Evolutionary conservation across 2,113 vertebrate species (phyloP), one percentile per base, ranked within the genome.

Genomic region (Tyrannus savana): DNA sequence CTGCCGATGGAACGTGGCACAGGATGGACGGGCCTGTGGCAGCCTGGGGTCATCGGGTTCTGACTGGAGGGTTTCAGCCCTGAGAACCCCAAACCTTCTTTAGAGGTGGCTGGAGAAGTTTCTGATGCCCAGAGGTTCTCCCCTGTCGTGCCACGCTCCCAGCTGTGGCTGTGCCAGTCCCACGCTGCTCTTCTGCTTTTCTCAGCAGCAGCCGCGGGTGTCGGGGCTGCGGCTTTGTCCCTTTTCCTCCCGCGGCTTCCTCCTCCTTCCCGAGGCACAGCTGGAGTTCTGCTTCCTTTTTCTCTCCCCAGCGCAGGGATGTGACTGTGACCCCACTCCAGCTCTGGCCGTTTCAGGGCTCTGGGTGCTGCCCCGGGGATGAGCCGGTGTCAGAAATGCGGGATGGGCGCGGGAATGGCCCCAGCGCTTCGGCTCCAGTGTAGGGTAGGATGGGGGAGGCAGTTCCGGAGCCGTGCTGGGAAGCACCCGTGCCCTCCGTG

Each of bases 281-380:
- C 17, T 1, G 3, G 68, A 17, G 55, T 69, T 84, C 66, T 72
- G 68, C 53, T 93, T 85, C 80, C 67, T 31, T 66, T 39, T 56
- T 68, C 53, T 39, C 3, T 7, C 30, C 15, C 19, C 17, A 4
- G 33, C 0, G 22, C 59, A 18, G 42, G 27, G 25, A 49, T 16
- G 9, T 1, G 10, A 5, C 27, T 3, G 2, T 18, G 59, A 13
- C 4, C 21, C 58, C 12, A 0, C 28, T 9, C 2, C 2, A 0
- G 18, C 31, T 44, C 23, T 1, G 7, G 52, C 59, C 18, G 5
- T 7, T 7, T 2, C 3, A 0, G 63, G 28, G 46, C 46, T 49
- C 8, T 2, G 1, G 49, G 22, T 3, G 8, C 59, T 21, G 72
- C 21, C 58, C 31, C 2, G 27, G n/a, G 21, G 14, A 21, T 2